phyloP scores from a whole-genome alignment of 2,888 invertebrate genomes.

The Zelleria hepariella region DNA sequence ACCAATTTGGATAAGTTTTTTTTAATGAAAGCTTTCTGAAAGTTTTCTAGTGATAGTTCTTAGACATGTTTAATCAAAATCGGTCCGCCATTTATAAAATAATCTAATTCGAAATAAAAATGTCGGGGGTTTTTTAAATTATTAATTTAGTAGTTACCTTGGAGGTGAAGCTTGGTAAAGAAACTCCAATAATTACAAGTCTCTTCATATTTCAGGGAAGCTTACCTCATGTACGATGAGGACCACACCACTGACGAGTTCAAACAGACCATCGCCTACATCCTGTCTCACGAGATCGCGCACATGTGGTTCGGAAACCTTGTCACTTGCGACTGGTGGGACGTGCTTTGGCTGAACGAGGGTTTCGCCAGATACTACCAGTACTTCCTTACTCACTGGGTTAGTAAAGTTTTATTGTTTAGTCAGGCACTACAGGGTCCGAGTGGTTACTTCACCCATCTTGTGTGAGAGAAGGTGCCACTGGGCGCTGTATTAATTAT shows the following conservation, averaged over 20 bases:
- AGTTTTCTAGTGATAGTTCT: no score
- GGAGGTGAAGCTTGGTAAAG: background rate
- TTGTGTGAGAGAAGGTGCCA: no score
- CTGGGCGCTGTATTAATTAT: no score
- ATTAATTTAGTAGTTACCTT: no score
- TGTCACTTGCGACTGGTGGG: conserved; percentile 77
- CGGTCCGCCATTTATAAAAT: no score
- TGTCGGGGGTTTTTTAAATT: no score
- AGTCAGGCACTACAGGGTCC: background rate
- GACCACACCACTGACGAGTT: conserved; percentile 45
- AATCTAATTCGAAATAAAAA: no score
- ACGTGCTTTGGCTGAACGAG: conserved; percentile 76
- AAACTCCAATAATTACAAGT: no score
- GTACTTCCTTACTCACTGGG: conserved; percentile 74
- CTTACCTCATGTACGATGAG: conserved; percentile 54
- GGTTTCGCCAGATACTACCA: conserved; percentile 82
- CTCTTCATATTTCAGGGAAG: conserved; percentile 37
- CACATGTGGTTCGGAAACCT: conserved; percentile 83
- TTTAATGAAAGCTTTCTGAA: no score
- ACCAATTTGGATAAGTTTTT: no score
- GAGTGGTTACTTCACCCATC: no score
- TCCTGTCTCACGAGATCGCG: conserved; percentile 78
- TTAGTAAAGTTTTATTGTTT: conserved; percentile 23
- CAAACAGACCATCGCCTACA: conserved; percentile 70
- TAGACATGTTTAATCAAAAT: no score